Evolutionary conservation across 1,140 invertebrate genomes (phyloP), one percentile per base, ranked within the genome.

Genomic region (Cherax destructor): DNA sequence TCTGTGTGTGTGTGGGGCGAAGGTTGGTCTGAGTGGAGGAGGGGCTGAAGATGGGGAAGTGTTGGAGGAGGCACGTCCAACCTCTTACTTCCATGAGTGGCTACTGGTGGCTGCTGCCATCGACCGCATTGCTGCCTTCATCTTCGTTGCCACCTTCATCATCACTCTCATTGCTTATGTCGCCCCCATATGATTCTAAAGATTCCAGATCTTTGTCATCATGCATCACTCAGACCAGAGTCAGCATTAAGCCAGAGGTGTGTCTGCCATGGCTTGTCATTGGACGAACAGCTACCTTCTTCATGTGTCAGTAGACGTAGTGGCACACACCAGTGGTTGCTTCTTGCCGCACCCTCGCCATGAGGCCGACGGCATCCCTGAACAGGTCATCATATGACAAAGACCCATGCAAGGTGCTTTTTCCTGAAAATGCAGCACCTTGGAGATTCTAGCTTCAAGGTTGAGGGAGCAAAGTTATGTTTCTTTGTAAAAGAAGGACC

Each of bases 1-100:
- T 41, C 0, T 41, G 30, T 41, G 30, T 41, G 30, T 41, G 30
- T 41, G 30, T 41, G 30, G 0, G 30, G 30, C 2, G 30, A 41
- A 92, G 91, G 91, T 92, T 61, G 91, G 91, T n/a, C 80, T 78
- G 30, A 89, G 91, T 49, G 91, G 87, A 3, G 85, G 77, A 10
- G 79, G 76, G 10, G 74, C 24, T 11, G 88, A 88, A 21, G 91
- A 92, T 47, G 88, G 78, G 16, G 87, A 83, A 49, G 79, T 83
- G 7, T 59, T 89, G 24, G 86, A 81, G 16, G 91, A 92, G n/a
- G 61, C 81, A 9, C 76, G 79, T n/a, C 69, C 83, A 4, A 49
- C 72, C n/a, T 83, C 74, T 16, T 89, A 88, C 81, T 21, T 61
- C 76, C 87, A 88, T 56, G 91, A 92, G 59, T 92, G 91, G 91